phyloP scores from a whole-genome alignment of 37 sponge, comb jelly and placozoan species.

The Halichondria panicea region DNA sequence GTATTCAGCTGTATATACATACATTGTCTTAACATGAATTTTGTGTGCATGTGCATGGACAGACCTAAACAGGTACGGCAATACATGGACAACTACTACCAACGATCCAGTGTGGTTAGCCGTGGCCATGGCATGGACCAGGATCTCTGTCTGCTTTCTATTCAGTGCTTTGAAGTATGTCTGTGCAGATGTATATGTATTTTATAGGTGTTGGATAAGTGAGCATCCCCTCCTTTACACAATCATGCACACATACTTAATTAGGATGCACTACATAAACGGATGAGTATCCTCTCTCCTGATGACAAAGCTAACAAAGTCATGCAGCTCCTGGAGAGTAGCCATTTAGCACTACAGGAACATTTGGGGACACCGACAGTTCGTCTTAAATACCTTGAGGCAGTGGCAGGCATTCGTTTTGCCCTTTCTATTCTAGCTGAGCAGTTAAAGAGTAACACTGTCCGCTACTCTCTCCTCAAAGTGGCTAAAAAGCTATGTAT shows the following conservation, averaged over 20 bases:
- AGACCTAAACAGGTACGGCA: constrained; percentile 50
- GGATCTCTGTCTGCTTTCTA: constrained; percentile 54
- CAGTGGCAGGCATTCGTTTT: constrained; percentile 52
- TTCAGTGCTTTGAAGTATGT: constrained; percentile 74
- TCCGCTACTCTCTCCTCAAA: too few species aligned
- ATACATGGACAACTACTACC: constrained; percentile 47
- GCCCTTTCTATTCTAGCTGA: constrained; percentile 43
- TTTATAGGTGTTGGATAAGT: background rate
- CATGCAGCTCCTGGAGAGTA: background rate
- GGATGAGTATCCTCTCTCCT: background rate
- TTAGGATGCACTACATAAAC: constrained; percentile 66
- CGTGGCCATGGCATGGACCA: constrained; percentile 21
- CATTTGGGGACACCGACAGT: too few species aligned
- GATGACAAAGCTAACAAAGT: constrained; percentile 4
- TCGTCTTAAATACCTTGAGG: constrained; percentile 48
- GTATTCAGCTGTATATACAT: constrained; percentile 1
- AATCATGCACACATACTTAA: background rate
- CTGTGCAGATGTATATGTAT: background rate
- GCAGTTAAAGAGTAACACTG: constrained; percentile 12
- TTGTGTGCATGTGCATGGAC: background rate
- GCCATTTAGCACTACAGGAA: background rate
- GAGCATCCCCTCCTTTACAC: too few species aligned
- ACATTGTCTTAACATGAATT: background rate
- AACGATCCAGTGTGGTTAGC: constrained; percentile 23
- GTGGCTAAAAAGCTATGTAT: constrained; percentile 12